Evolutionary conservation across 2,113 vertebrate species (phyloP), one percentile per base, ranked within the genome.

Genomic region (Capricornis sumatraensis): DNA sequence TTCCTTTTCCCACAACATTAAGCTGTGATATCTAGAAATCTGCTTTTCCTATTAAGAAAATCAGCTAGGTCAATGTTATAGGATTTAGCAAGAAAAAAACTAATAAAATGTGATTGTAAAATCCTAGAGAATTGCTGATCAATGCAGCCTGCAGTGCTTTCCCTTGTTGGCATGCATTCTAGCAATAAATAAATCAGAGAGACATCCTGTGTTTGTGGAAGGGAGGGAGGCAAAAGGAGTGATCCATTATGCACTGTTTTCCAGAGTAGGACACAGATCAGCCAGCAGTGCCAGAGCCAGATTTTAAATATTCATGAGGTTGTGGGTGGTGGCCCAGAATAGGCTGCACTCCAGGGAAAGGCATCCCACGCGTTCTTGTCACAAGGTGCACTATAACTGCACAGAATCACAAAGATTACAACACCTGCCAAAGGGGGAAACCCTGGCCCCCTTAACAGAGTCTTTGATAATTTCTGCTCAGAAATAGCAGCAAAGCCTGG

Each of bases 111-210:
- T 96, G 94, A 98, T 91, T 93, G 88, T 97, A 87, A 94, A 98
- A 93, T 95, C 81, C 67, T 74, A 76, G 76, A 88, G 92, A 98
- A 93, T 57, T 97, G 97, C 92, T 97, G 95, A 96, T 67, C 21
- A 5, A 23, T 64, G 95, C 96, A 97, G 76, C 96, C 88, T 92
- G 76, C 60, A 36, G 55, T 79, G 95, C 60, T 82, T 90, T 94
- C 96, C 84, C 67, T 88, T 90, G 81, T 83, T 96, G 97, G 92
- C 45, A 47, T 67, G 52, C 50, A 36, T 93, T 95, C 71, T 55
- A 92, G 97, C 97, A 97, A 97, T 96, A 96, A 96, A 97, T 97
- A 96, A 96, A 96, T 97, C 97, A 98, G 85, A 96, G 67, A 78
- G 76, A 40, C 94, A 91, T 93, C 96, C 95, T 94, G 95, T 36